Evolutionary conservation across 2,113 vertebrate genomes (phyloP).

Genomic region (Lethenteron camtschaticum): DNA sequence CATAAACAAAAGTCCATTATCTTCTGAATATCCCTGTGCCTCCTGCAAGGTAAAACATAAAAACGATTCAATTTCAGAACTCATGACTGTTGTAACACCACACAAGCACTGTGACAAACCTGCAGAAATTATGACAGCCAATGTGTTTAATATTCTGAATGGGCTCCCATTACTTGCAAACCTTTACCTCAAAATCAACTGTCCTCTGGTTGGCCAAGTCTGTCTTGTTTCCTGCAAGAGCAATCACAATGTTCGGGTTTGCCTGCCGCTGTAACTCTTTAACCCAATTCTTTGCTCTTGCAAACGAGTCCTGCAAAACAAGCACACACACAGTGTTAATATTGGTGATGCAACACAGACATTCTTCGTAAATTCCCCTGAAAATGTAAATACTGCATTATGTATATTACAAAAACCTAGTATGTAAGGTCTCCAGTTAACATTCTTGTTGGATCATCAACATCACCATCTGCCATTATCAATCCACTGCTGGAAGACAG

Average conservation of each 20-base stretch:
- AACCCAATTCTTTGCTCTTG: slow-evolving; percentile 96
- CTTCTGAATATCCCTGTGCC: slow-evolving; percentile 88
- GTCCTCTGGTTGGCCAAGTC: slow-evolving; percentile 89
- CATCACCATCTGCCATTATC: too few relatives aligned
- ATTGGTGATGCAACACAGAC: too few relatives aligned
- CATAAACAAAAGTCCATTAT: slow-evolving; percentile 98
- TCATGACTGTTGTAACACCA: background rate
- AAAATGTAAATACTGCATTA: too few relatives aligned
- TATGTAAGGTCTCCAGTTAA: too few relatives aligned
- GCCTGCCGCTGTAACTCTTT: slow-evolving; percentile 99
- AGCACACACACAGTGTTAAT: slow-evolving; percentile 7
- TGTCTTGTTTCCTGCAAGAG: slow-evolving; percentile 93
- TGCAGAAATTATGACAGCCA: background rate
- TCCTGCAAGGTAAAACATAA: slow-evolving; percentile 32
- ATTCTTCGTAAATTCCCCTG: too few relatives aligned
- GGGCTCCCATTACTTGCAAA: background rate
- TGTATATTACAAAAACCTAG: too few relatives aligned
- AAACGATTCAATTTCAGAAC: background rate
- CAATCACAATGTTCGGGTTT: slow-evolving; percentile 98
- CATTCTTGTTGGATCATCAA: too few relatives aligned
- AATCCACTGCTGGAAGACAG: too few relatives aligned
- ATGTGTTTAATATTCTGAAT: slow-evolving; percentile 1
- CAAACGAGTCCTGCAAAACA: slow-evolving; percentile 73
- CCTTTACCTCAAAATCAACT: slow-evolving; percentile 83
- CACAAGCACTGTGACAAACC: background rate